Conservation (phyloP, 2,113 vertebrate species). For the Probosciger aterrimus region DNA sequence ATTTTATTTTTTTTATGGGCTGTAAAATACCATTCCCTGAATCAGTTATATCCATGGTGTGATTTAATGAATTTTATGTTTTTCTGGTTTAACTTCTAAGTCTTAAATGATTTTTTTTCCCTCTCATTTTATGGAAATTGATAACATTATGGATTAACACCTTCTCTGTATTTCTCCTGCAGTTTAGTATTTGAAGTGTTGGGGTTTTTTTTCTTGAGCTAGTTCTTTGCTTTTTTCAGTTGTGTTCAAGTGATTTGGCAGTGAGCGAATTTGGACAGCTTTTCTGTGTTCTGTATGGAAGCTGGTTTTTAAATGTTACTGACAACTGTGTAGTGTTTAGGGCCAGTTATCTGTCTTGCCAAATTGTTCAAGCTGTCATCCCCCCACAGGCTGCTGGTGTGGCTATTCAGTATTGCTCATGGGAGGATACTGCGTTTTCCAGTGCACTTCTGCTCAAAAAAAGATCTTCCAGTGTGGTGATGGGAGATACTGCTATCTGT, state of each 20-base stretch:
- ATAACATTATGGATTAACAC: background rate
- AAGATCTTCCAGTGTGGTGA: background rate
- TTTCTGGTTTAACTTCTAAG: background rate
- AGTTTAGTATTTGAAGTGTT: background rate
- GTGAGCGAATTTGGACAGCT: background rate
- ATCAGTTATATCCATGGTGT: background rate
- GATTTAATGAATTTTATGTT: background rate
- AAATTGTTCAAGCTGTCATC: background rate
- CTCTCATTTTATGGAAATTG: background rate
- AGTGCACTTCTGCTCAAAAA: background rate
- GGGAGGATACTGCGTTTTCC: background rate
- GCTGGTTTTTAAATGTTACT: conserved; percentile 23
- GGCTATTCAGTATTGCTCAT: background rate
- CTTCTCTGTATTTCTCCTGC: background rate
- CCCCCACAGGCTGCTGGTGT: background rate
- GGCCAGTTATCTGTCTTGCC: conserved; percentile 8
- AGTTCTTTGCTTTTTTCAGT: background rate
- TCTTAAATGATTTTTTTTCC: background rate
- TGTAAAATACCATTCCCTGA: background rate
- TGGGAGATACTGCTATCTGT: background rate
- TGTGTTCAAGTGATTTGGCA: conserved; percentile 13
- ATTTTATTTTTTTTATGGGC: background rate
- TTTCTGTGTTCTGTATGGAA: background rate
- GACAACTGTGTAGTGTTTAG: background rate
- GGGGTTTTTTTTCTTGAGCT: background rate